Evolutionary conservation across 2,888 invertebrate species (phyloP), one percentile per base, ranked within the genome.

Genomic region (Electrophaes corylata): DNA sequence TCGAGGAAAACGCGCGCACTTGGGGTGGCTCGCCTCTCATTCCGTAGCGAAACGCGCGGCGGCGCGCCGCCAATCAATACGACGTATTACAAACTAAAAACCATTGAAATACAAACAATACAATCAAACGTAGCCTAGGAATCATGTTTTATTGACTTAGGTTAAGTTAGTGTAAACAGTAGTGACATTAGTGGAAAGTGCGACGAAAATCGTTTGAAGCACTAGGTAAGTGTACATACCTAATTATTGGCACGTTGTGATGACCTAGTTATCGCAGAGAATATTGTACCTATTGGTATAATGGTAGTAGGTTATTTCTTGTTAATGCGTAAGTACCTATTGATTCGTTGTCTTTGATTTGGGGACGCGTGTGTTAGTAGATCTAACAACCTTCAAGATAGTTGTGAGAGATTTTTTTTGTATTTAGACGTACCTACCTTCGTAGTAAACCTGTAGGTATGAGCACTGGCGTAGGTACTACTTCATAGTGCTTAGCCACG

Each of bases 11-110:
- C 87, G 84, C 82, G 91, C 90, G 88, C 90, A 88, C 70, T 62
- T 63, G 71, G 73, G 72, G 72, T 73, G 73, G 72, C 70, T 73
- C 78, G 76, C 72, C 18, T 49, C 55, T 86, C 90, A 88, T 83
- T 89, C 86, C 75, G 86, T 79, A 73, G 64, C 65, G 70, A 78
- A 80, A 64, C 81, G 85, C 83, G 86, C 84, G 84, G 83, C 82
- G 78, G 85, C 80, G 87, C 87, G 88, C 83, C 87, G 86, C 84
- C 77, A 86, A 89, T 89, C 88, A 77, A 89, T 89, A 88, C 72
- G 63, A 4, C 72, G 74, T 76, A 75, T 70, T 69, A 75, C 71
- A 71, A 66, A 64, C 63, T 56, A 64, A 65, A 69, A 65, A 67
- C 64, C 64, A 59, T 58, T 51, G 46, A 39, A 60, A 65, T 60